These are phyloP conservation scores for Drosophila mayri DNA, from an alignment of 1,140 invertebrate genomes.

Conservation along the genomic window DNA sequence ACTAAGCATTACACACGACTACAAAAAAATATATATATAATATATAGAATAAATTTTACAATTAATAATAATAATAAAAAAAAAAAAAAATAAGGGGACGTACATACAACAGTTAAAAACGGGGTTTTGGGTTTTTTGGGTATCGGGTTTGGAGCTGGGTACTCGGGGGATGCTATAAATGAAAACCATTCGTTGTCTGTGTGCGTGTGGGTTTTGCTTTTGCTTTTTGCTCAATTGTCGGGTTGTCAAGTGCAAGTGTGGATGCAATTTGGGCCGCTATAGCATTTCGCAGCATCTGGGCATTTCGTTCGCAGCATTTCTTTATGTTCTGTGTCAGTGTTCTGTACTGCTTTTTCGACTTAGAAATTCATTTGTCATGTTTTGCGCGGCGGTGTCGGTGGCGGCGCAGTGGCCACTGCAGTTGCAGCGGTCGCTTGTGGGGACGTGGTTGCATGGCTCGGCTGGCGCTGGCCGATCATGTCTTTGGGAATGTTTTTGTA, in stretches of 20 bases:
- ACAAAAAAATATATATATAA: slow-evolving; percentile 42
- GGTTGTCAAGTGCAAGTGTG: slow-evolving; percentile 6
- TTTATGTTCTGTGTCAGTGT: too few species aligned
- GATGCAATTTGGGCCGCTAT: not conserved
- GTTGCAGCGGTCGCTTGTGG: slow-evolving; percentile 6
- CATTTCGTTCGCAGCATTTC: not conserved
- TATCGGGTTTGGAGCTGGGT: not conserved
- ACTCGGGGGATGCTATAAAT: slow-evolving; percentile 5
- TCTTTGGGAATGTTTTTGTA: slow-evolving; percentile 85
- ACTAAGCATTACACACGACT: slow-evolving; percentile 45
- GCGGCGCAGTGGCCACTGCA: slow-evolving; percentile 61
- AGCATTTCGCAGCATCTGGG: slow-evolving; percentile 8
- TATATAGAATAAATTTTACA: slow-evolving; percentile 22
- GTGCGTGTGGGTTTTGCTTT: slow-evolving; percentile 27
- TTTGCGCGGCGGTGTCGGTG: slow-evolving; percentile 84
- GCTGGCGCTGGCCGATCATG: slow-evolving; percentile 72
- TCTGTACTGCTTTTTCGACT: slow-evolving; percentile 35
- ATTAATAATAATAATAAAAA: slow-evolving; percentile 31
- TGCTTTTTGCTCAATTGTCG: not conserved
- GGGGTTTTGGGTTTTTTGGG: slow-evolving; percentile 6
- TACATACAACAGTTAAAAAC: slow-evolving; percentile 41
- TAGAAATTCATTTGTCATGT: slow-evolving; percentile 85
- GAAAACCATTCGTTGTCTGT: slow-evolving; percentile 30
- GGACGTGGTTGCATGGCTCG: slow-evolving; percentile 31
- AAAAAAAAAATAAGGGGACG: slow-evolving; percentile 28